Conservation (phyloP, 2,113 vertebrate species). For the Empidonax alnorum region DNA sequence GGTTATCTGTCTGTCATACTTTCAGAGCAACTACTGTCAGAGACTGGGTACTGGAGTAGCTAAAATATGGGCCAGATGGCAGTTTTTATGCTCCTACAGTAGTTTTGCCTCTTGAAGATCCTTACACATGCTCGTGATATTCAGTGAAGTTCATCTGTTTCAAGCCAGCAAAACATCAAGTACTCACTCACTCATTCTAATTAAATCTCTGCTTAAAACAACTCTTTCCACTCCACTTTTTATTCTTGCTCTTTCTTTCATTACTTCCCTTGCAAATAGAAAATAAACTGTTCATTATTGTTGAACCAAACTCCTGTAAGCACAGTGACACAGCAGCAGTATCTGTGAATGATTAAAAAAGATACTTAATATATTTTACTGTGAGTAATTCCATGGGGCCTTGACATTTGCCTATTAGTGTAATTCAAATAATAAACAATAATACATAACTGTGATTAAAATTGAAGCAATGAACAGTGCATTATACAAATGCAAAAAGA, state of each 20-base stretch:
- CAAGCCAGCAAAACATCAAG: background rate
- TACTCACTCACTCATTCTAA: background rate
- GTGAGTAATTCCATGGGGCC: background rate
- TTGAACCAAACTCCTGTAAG: background rate
- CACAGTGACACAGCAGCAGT: background rate
- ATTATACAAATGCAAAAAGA: slow-evolving; percentile 49
- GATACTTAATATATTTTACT: background rate
- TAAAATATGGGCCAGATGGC: background rate
- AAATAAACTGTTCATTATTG: background rate
- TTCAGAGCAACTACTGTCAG: background rate
- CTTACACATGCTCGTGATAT: background rate
- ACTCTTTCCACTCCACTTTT: background rate
- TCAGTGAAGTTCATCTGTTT: background rate
- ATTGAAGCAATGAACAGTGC: slow-evolving; percentile 19
- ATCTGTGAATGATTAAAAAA: background rate
- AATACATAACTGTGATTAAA: slow-evolving; percentile 37
- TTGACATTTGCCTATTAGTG: slow-evolving; percentile 33
- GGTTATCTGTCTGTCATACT: background rate
- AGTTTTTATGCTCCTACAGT: background rate
- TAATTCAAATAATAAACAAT: slow-evolving; percentile 41
- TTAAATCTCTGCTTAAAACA: slow-evolving; percentile 13
- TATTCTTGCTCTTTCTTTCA: slow-evolving; percentile 29
- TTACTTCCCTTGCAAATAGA: background rate
- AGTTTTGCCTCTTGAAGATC: background rate
- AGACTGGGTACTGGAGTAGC: background rate